Base-by-base conservation (phyloP, 2,113 vertebrate genomes). In the Anseranas semipalmata region DNA sequence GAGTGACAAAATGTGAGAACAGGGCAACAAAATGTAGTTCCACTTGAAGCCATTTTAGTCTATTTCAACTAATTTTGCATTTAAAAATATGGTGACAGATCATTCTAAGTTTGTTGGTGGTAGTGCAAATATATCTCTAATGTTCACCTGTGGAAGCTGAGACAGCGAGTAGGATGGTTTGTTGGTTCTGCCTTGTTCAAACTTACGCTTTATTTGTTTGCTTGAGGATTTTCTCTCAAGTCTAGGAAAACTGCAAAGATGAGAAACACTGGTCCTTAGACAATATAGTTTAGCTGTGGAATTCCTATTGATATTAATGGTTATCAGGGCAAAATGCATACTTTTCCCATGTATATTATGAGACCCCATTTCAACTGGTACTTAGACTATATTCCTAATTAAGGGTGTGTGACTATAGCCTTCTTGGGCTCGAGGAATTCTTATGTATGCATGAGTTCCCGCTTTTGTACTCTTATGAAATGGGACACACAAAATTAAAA, bases 121-220 rank as follows among this genome's bases (percentile, higher is more conserved):
- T 2, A 46, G 85, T 70, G 9, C 22, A 62, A 37, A 32, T 37
- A 11, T 12, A n/a, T 21, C 6, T 50, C 28, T 59, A 37, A 33
- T 12, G 27, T 72, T 68, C 18, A 22, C 17, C 30, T 15, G 6
- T 32, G 11, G 28, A 77, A 78, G 43, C 12, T 79, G 39, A 56
- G 85, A 0, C 1, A 55, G 33, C 32, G 33, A 24, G 8, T 25
- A 32, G 63, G 32, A 8, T 67, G 71, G 50, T 50, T n/a, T 72
- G 25, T 19, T 88, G 37, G 9, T 73, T 71, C 37, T 94, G 33
- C n/a, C 28, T 41, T 32, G 25, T 59, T 63, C 41, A 74, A 83
- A 39, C 3, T 17, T 11, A 33, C 0, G 2, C 3, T 35, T 63
- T 41, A 58, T 43, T 43, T 32, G 2, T 43, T 58, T 58, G 22